Evolutionary conservation across 2,797 vertebrate species (phyloP), one percentile per base, ranked within the genome.

Genomic region (Syngnathus acus): DNA sequence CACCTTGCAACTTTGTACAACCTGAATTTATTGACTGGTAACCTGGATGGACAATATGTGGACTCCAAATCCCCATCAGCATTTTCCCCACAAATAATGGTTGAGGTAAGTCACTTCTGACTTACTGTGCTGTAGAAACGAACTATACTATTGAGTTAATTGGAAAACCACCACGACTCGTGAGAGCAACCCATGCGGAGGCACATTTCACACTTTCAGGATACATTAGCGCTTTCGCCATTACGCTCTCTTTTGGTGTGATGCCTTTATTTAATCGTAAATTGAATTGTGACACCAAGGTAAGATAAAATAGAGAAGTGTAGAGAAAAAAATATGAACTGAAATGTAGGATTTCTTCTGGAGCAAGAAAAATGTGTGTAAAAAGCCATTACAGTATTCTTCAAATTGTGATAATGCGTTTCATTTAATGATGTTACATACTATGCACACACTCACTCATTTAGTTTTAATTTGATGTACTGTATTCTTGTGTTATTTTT

Each of bases 251-350:
- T 50, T 1, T n/a, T 13, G 7, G 50, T 16, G 38, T 16, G 7
- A 62, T 21, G 51, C 55, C 7, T 62, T 45, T 37, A 19, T 77
- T 63, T 23, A 62, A 93, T 66, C 93, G 92, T 40, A 19, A n/a
- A 60, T 40, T 14, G 1, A 53, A 11, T 1, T 13, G 21, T 55
- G 21, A 50, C 17, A 17, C 48, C 17, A n/a, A 50, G 17, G 48
- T 50, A n/a, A 50, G 2, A 50, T n/a, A 19, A 6, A 50, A 50
- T 47, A 47, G 40, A 40, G 9, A 32, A 3, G 2, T 32, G 32
- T 32, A 3, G 32, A 32, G 32, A 32, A 32, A 7, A 9, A 7
- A 40, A 40, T 8, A 8, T 40, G 6, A 40, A 40, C 5, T 40
- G 6, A 40, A 40, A 40, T 40, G 39, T 8, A 9, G 6, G 39